Evolutionary conservation across 1,140 invertebrate species (phyloP).

Genomic region (Hetaerina americana): DNA sequence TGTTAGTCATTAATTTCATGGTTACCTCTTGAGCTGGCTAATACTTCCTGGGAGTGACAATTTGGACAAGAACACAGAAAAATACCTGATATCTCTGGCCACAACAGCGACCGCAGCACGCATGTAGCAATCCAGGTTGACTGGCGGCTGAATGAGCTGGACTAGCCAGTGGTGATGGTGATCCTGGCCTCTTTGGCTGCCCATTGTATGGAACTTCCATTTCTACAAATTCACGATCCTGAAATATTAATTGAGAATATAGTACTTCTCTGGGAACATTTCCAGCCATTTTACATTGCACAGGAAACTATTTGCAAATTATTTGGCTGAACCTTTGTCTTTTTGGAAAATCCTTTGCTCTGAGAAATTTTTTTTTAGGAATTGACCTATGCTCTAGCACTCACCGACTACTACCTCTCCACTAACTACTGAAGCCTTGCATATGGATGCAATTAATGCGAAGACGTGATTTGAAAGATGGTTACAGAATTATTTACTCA

Average conservation of each 20-base stretch:
- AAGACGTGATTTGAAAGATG: too few species aligned
- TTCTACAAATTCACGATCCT: constrained; percentile 95
- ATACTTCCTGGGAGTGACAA: constrained; percentile 11
- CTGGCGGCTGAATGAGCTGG: constrained; percentile 71
- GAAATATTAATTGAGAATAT: constrained; percentile 20
- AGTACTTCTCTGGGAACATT: too few species aligned
- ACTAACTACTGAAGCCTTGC: too few species aligned
- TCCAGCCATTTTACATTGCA: too few species aligned
- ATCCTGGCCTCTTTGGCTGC: constrained; percentile 74
- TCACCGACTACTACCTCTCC: too few species aligned
- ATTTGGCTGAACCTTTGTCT: too few species aligned
- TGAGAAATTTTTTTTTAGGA: too few species aligned
- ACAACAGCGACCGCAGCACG: constrained; percentile 76
- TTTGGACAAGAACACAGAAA: not conserved
- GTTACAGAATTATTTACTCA: too few species aligned
- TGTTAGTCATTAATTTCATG: not conserved
- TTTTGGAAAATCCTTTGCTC: too few species aligned
- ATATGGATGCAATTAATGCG: too few species aligned
- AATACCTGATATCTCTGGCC: constrained; percentile 80
- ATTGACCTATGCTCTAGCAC: too few species aligned
- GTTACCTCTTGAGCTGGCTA: constrained; percentile 14
- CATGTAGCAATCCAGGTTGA: constrained; percentile 56
- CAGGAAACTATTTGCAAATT: too few species aligned
- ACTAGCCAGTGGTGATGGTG: constrained; percentile 70
- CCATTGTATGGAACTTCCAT: constrained; percentile 90